phyloP scores from a whole-genome alignment of 1,140 invertebrate genomes.

The Campoletis sonorensis region DNA sequence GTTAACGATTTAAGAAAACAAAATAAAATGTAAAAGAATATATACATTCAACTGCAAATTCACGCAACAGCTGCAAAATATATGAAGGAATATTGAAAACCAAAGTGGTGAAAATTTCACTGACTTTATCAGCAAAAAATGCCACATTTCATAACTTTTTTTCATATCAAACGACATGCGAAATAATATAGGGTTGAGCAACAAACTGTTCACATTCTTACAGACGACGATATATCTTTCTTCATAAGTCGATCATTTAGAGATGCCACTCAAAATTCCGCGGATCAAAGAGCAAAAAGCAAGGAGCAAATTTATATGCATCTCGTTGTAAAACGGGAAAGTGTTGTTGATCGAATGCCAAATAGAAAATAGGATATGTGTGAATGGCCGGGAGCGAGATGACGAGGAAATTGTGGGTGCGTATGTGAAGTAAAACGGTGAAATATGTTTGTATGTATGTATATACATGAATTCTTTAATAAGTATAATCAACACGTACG shows the following conservation, averaged over 20 bases:
- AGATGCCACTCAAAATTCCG: constrained; percentile 1
- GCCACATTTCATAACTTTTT: no score
- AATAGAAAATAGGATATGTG: constrained; percentile 51
- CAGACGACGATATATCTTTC: neutral
- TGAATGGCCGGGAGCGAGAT: constrained; percentile 30
- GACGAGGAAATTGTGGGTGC: constrained; percentile 4
- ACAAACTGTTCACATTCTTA: neutral
- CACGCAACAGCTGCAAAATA: no score
- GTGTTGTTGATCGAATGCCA: constrained; percentile 54
- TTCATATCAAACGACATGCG: no score
- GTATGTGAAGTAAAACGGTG: neutral
- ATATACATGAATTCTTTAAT: neutral
- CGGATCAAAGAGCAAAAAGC: neutral
- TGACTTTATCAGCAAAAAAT: no score
- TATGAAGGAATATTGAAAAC: no score
- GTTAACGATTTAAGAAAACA: no score
- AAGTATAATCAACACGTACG: neutral
- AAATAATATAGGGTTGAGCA: neutral
- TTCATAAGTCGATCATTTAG: neutral
- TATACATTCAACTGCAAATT: no score
- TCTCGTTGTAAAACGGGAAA: constrained; percentile 5
- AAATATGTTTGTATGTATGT: neutral
- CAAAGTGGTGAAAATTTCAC: no score
- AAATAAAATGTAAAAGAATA: no score
- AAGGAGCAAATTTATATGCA: neutral